Evolutionary conservation across 1,140 invertebrate genomes (phyloP).

Genomic region (Drosophila setifemur): DNA sequence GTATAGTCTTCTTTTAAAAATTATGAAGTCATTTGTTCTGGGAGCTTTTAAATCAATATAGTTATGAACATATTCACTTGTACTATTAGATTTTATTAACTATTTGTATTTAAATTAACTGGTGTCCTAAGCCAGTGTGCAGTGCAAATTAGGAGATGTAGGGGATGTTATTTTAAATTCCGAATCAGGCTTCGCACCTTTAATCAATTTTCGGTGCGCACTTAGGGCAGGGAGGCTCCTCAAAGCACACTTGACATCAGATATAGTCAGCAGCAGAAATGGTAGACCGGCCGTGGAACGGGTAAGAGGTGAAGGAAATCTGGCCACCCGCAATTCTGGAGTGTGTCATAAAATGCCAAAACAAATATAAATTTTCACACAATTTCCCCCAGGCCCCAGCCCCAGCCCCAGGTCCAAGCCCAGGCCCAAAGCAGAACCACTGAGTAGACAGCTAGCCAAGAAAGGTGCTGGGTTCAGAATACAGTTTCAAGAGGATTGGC

Average conservation of each 20-base stretch:
- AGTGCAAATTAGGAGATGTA: not conserved
- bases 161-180: conserved; percentile 60
- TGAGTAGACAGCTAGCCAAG: conserved; percentile 3
- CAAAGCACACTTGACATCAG: conserved; percentile 22
- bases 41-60: too few relatives aligned
- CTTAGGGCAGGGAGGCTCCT: conserved; percentile 7
- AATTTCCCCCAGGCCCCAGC: conserved; percentile 60
- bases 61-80: too few relatives aligned
- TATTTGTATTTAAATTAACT: too few relatives aligned
- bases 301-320: conserved; percentile 12
- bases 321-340: conserved; percentile 48
- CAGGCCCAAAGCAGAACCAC: not conserved
- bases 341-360: conserved; percentile 70
- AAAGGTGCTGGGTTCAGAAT: conserved; percentile 45
- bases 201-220: conserved; percentile 54
- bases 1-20: too few relatives aligned
- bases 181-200: conserved; percentile 51
- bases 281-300: not conserved
- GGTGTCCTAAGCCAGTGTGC: not conserved
- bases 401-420: not conserved
- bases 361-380: conserved; percentile 71
- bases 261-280: not conserved
- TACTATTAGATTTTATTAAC: too few relatives aligned
- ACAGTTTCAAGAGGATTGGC: conserved; percentile 37
- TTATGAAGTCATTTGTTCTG: too few relatives aligned